Base-by-base conservation (phyloP, 2,797 vertebrate genomes). In the Onychomys leucogaster region DNA sequence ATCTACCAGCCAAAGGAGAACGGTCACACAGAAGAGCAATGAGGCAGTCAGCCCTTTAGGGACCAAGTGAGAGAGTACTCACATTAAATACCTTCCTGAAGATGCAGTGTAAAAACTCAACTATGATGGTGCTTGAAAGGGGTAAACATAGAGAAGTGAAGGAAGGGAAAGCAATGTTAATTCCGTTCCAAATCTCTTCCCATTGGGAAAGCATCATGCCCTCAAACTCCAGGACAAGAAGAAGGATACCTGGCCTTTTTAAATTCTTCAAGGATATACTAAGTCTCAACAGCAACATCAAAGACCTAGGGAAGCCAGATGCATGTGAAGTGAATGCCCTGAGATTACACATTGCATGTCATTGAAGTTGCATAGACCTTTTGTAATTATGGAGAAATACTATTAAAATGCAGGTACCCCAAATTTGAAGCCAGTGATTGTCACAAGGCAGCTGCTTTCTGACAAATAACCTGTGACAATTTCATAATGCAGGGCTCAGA, bases 391-490 rank as follows among this genome's bases (percentile, higher is more conserved):
- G n/a, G 92, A 94, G 34, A 81, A 91, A 96, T 95, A 65, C 93
- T 78, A 90, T 90, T 83, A 96, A 94, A 94, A 77, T 49, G 34
- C 37, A 41, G 41, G 75, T 49, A 82, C 21, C 94, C 86, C 80
- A 37, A 73, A 57, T 95, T 95, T 95, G 88, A 94, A 90, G 37
- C 8, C 80, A 90, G 57, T 16, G 76, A 4, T 69, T 57, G 69
- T 92, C 92, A 76, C 1, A 3, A 94, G 95, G 83, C 69, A 89
- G 92, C 59, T 19, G 57, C 76, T 95, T 93, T 76, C 90, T 97
- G 95, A 97, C 86, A 96, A 91, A 96, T 95, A 93, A 95, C 65
- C 80, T 95, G 93, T 37, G 86, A 97, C 96, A 94, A 92, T 95
- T 93, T 96, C 96, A 97, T 97, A 97, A 95, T 37, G 21, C 4